phyloP scores from a whole-genome alignment of 2,888 invertebrate species.

The Scaptomyza parva region DNA sequence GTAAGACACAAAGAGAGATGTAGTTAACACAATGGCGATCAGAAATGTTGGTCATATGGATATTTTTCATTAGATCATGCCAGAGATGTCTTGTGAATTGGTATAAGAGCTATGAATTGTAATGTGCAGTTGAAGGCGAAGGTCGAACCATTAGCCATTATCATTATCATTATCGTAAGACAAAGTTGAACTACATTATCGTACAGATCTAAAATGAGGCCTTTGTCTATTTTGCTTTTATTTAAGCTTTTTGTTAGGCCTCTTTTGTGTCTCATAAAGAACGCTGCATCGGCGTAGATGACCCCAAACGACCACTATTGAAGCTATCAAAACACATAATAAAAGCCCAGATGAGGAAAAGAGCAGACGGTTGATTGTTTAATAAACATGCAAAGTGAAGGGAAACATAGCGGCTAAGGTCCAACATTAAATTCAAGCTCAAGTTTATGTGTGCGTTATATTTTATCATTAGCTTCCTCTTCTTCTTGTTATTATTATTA shows the following conservation, averaged over 20 bases:
- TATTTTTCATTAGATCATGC: conserved; percentile 44
- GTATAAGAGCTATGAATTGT: conserved; percentile 55
- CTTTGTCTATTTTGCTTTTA: conserved; percentile 25
- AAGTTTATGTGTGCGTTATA: conserved; percentile 60
- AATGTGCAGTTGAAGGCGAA: conserved; percentile 75
- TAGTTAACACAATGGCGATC: conserved; percentile 9
- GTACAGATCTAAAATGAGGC: conserved; percentile 13
- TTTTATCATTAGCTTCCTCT: conserved; percentile 20
- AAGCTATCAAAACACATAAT: conserved; percentile 22
- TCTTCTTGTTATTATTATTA: conserved; percentile 10
- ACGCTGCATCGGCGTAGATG: conserved; percentile 49
- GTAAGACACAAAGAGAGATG: conserved; percentile 4
- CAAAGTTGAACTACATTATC: conserved; percentile 59
- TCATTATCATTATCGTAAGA: conserved; percentile 53
- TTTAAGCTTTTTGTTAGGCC: conserved; percentile 32
- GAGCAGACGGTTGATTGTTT: conserved; percentile 29
- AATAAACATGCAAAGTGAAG: conserved; percentile 54
- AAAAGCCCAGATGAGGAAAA: conserved; percentile 9
- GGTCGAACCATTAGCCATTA: conserved; percentile 54
- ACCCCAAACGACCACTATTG: conserved; percentile 50
- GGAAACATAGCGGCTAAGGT: conserved; percentile 57
- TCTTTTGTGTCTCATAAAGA: conserved; percentile 53
- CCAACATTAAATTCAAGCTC: conserved; percentile 67
- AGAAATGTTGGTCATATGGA: conserved; percentile 41
- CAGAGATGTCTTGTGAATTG: conserved; percentile 31